These are phyloP conservation scores for Meteorus sp. DNA, from an alignment of 1,140 invertebrate genomes.

Conservation along the genomic window DNA sequence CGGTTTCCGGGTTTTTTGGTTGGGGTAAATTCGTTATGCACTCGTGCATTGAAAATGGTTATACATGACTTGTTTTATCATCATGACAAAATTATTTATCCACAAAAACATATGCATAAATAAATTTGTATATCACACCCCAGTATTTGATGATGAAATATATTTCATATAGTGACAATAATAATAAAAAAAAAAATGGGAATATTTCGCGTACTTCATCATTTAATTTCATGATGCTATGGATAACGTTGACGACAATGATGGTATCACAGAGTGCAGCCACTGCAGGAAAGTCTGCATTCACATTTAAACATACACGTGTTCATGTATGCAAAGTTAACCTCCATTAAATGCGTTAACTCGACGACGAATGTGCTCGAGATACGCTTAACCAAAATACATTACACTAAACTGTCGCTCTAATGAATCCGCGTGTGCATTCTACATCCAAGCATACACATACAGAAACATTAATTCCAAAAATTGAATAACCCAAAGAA, in stretches of 20 bases:
- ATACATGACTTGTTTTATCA: neutral
- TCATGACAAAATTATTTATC: neutral
- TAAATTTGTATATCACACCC: too few relatives aligned
- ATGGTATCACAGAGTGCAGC: too few relatives aligned
- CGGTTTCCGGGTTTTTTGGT: conserved; percentile 16
- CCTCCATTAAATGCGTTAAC: conserved; percentile 44
- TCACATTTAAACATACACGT: too few relatives aligned
- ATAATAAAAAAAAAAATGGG: too few relatives aligned
- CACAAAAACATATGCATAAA: too few relatives aligned
- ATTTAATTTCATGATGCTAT: too few relatives aligned
- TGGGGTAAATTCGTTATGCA: conserved; percentile 16
- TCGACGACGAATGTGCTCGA: conserved; percentile 36
- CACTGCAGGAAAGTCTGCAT: too few relatives aligned
- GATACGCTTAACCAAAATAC: conserved; percentile 38
- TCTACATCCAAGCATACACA: conserved; percentile 9
- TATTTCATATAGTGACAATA: too few relatives aligned
- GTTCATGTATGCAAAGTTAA: conserved; percentile 42
- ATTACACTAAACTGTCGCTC: conserved; percentile 31
- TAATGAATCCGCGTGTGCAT: conserved; percentile 30
- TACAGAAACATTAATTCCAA: neutral
- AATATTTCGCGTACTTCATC: too few relatives aligned
- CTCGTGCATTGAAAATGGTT: neutral
- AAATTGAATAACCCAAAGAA: neutral
- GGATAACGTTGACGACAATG: neutral
- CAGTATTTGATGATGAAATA: too few relatives aligned